These are phyloP conservation scores for Pilophorus perplexus DNA, from an alignment of 2,888 invertebrate genomes.

Conservation along the genomic window DNA sequence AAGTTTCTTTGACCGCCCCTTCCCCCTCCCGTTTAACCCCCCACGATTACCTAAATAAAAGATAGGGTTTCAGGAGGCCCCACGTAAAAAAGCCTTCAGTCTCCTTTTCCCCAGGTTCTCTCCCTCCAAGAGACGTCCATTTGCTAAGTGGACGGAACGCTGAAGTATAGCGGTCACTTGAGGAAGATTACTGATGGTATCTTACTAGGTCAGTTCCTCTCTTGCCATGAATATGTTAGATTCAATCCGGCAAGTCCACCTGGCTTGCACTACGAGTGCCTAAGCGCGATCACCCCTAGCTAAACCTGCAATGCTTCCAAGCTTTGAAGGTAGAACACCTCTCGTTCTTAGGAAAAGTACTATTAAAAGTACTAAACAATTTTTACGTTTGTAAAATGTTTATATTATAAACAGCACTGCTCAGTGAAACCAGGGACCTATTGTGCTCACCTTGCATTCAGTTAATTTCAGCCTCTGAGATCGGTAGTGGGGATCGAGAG, in stretches of 20 bases:
- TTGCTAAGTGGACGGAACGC: too few species aligned
- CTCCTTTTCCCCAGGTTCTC: too few species aligned
- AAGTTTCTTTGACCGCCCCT: constrained; percentile 35
- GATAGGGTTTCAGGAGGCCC: constrained; percentile 3
- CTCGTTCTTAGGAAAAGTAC: neutral
- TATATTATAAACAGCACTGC: too few species aligned
- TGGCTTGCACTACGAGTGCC: constrained; percentile 13
- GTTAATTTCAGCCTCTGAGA: too few species aligned
- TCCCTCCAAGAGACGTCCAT: constrained; percentile 29
- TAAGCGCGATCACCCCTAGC: neutral
- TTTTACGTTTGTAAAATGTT: too few species aligned
- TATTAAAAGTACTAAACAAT: too few species aligned
- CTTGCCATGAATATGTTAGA: constrained; percentile 37
- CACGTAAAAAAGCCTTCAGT: neutral
- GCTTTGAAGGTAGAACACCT: constrained; percentile 16
- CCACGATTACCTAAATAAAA: constrained; percentile 35
- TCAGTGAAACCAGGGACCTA: too few species aligned
- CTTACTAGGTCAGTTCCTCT: constrained; percentile 33
- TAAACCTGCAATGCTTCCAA: constrained; percentile 2
- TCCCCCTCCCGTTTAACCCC: too few species aligned
- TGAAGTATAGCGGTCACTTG: constrained; percentile 33
- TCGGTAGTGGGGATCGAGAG: too few species aligned
- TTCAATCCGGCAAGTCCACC: constrained; percentile 24
- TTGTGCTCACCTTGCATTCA: too few species aligned
- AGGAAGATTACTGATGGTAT: constrained; percentile 40